phyloP scores from a whole-genome alignment of 2,888 invertebrate species.

The Corbicula japonica region DNA sequence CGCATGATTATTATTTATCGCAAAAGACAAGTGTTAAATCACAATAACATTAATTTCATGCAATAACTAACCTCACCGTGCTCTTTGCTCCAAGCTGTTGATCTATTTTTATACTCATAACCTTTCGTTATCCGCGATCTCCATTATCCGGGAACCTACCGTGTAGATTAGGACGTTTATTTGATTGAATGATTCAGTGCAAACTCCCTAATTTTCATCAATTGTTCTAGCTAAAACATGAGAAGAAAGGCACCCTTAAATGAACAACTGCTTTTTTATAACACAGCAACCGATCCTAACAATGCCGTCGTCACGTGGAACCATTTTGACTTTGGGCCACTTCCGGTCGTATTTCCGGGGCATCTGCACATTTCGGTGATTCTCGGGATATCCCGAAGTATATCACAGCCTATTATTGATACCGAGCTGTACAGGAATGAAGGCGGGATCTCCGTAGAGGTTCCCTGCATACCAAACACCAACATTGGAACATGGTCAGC shows the following conservation, averaged over 20 bases:
- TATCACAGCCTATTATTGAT: not conserved
- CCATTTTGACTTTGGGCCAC: constrained; percentile 2
- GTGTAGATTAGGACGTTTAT: not conserved
- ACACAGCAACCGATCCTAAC: not conserved
- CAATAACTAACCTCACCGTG: no score
- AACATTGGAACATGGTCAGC: constrained; percentile 6
- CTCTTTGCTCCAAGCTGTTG: no score
- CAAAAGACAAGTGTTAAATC: no score
- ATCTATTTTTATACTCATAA: no score
- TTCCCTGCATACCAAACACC: not conserved
- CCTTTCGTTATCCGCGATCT: not conserved
- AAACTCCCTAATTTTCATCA: not conserved
- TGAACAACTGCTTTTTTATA: not conserved
- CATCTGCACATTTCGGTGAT: not conserved
- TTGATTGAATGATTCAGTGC: not conserved
- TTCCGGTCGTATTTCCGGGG: constrained; percentile 3
- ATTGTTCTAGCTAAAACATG: not conserved
- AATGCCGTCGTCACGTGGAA: not conserved
- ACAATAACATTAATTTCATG: no score
- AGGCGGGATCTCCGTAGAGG: not conserved
- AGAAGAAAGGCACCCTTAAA: not conserved
- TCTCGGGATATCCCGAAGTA: not conserved
- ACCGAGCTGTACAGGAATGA: not conserved
- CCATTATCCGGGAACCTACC: not conserved
- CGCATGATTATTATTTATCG: no score